Evolutionary conservation across 2,797 vertebrate genomes (phyloP).

Genomic region (Falco peregrinus): DNA sequence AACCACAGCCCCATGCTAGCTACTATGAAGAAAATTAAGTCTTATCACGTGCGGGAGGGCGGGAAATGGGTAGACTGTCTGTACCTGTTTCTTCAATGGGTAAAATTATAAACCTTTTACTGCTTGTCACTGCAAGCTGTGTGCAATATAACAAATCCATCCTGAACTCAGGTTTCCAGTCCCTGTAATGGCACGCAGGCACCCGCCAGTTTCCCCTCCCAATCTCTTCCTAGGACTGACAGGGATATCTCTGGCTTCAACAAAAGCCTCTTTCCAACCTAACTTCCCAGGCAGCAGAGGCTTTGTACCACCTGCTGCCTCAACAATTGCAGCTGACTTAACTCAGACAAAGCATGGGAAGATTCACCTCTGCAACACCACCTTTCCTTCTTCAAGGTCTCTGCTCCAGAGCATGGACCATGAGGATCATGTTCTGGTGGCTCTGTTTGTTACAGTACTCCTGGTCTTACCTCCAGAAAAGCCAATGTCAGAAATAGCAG

Average conservation of each 20-base stretch:
- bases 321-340: background rate
- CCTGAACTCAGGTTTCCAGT: background rate
- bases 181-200: background rate
- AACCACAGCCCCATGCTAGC: fast-evolving
- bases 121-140: background rate
- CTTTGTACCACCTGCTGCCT: background rate
- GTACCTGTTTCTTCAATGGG: background rate
- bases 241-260: background rate
- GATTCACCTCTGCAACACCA: background rate
- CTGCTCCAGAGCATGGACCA: background rate
- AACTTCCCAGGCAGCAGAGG: background rate
- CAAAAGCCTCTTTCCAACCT: background rate
- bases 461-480: background rate
- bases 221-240: background rate
- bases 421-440: background rate
- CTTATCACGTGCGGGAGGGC: background rate
- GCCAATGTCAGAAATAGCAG: background rate
- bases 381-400: background rate
- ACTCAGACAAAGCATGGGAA: background rate
- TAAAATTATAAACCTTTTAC: background rate
- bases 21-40: background rate
- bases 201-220: background rate
- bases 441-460: background rate
- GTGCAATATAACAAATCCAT: background rate
- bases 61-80: background rate